Evolutionary conservation across 2,113 vertebrate species (phyloP).

Genomic region (Tenrec ecaudatus): DNA sequence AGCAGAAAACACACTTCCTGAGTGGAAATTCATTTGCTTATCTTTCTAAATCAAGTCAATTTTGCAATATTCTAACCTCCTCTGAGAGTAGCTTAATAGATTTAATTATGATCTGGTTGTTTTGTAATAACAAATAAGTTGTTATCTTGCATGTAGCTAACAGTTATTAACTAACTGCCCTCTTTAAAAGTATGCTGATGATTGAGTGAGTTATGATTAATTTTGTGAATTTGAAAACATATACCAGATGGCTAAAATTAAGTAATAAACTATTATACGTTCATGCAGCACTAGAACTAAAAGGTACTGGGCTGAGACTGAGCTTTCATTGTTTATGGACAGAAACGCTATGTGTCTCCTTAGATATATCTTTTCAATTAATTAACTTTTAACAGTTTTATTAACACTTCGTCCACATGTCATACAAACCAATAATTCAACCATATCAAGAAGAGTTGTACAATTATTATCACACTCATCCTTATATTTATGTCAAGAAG

Average conservation of each 20-base stretch:
- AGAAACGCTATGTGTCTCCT: neutral
- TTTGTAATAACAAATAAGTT: slow-evolving; percentile 2
- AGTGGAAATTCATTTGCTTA: neutral
- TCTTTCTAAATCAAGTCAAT: slow-evolving; percentile 18
- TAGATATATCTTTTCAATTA: neutral
- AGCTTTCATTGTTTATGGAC: neutral
- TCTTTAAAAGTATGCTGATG: neutral
- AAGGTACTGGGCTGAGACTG: neutral
- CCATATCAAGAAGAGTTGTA: too few species aligned
- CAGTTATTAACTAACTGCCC: neutral
- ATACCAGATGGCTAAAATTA: neutral
- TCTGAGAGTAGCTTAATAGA: neutral
- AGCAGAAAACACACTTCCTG: neutral
- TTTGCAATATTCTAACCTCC: neutral
- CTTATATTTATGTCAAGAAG: neutral
- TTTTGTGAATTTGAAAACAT: slow-evolving; percentile 11
- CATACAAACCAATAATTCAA: too few species aligned
- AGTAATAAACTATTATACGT: neutral
- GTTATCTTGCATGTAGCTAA: neutral
- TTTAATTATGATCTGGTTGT: slow-evolving; percentile 26
- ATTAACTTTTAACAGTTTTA: too few species aligned
- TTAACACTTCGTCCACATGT: too few species aligned
- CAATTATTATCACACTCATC: too few species aligned
- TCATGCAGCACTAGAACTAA: neutral
- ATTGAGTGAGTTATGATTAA: slow-evolving; percentile 1